Base-by-base conservation (phyloP, 1,140 invertebrate species). In the Nephotettix cincticeps region DNA sequence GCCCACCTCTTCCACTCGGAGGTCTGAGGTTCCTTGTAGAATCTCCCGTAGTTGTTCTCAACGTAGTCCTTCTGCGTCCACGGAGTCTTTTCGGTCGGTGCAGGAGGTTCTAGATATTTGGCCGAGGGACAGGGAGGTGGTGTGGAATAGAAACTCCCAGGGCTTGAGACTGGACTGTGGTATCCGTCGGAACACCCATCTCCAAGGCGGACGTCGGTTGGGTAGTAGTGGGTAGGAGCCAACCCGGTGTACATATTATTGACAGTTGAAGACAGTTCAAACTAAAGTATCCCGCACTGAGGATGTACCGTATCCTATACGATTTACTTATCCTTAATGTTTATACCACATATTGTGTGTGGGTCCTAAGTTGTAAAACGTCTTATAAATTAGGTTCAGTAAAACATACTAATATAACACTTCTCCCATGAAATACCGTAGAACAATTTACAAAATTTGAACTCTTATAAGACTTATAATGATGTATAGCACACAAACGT, bases 131-230 rank as follows among this genome's bases (percentile, higher is more conserved):
- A 11, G 54, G 66, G 23, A 11, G 36, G 32, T 6, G 69, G 58
- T 4, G 66, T 51, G 2, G 68, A 51, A 9, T 69, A 36, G 29
- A 72, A 75, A 47, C 74, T 74, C 19, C 74, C 74, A 0, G 74
- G 74, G 51, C 70, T 72, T 1, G 74, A 75, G 11, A 71, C 74
- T 11, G 72, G 73, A 67, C 74, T 74, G 45, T 69, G 74, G 40
- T 67, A 75, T 0, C 73, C 74, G 30, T 75, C 74, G 6, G 66
- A 72, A 11, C 47, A 63, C 11, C 45, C 66, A 27, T 69, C 74
- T 1, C 21, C 23, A 21, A 4, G 69, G 13, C 2, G 64, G 21
- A 21, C n/a, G 1, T 45, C 40, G 9, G 21, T 43, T n/a, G 64
- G 64, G 64, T 67, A 67, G 23, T 23, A 45, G 27, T 45, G 14